Evolutionary conservation across 2,797 vertebrate species (phyloP).

Genomic region (Tokudaia tokunoshimensis): DNA sequence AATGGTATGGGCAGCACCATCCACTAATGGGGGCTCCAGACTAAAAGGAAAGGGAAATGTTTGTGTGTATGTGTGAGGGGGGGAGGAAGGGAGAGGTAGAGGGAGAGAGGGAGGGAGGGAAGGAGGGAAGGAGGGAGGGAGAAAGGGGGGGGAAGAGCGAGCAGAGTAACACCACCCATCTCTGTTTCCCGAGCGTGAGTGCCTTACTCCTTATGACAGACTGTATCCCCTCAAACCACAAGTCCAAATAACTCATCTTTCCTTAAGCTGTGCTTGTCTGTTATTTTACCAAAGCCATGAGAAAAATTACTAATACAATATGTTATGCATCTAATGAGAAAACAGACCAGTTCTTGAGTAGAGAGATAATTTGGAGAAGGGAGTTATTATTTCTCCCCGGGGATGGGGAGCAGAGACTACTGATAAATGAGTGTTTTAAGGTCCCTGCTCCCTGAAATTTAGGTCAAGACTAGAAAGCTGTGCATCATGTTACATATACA

Average conservation of each 20-base stretch:
- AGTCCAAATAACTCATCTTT: neutral
- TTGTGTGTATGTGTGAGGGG: no score
- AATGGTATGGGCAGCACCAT: neutral
- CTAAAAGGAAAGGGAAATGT: neutral
- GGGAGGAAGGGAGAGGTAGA: neutral
- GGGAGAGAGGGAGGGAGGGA: neutral
- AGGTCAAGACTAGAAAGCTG: slow-evolving; percentile 1
- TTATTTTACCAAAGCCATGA: neutral
- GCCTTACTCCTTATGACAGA: neutral
- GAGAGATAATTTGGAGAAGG: neutral
- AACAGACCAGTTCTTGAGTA: neutral
- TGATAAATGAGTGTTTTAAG: neutral
- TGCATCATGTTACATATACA: neutral
- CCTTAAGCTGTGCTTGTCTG: no score
- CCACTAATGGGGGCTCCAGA: neutral
- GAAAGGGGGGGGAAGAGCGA: neutral
- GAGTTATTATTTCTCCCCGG: neutral
- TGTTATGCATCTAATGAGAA: neutral
- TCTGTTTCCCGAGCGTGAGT: neutral
- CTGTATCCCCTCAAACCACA: neutral
- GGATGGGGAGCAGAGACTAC: neutral
- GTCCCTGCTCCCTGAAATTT: neutral
- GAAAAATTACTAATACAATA: neutral
- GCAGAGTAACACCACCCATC: neutral
- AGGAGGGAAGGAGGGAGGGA: no score